A percentile compares a stretch with the other conserved stretches of the same genome.
Evolutionary conservation across 2,888 invertebrate species (phyloP).

Genomic region (Erebia palarica): DNA sequence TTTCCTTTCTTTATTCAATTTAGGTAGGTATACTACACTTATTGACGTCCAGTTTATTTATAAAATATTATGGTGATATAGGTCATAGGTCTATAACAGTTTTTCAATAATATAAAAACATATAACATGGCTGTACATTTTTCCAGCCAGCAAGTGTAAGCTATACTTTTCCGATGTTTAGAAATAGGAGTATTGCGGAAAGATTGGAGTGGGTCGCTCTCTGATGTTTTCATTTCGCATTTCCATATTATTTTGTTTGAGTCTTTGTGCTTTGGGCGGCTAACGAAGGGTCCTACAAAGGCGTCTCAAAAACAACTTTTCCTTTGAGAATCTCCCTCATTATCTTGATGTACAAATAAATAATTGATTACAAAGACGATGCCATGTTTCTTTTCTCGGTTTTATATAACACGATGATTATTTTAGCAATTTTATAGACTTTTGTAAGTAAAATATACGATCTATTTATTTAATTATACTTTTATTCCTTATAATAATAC

Average conservation of each 20-base stretch:
- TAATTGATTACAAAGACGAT: conserved; percentile 50
- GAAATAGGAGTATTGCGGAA: conserved; percentile 55
- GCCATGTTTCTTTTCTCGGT: not conserved
- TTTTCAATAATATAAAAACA: not conserved
- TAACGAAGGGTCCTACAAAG: conserved; percentile 43
- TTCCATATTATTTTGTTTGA: conserved; percentile 74
- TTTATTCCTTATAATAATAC: too few relatives aligned
- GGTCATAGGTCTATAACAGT: too few relatives aligned
- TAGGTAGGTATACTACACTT: too few relatives aligned
- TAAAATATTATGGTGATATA: too few relatives aligned
- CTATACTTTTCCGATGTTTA: conserved; percentile 52
- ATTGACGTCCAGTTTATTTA: too few relatives aligned
- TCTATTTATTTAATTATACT: not conserved
- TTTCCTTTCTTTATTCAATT: too few relatives aligned
- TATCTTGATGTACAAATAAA: conserved; percentile 52
- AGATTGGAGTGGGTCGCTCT: conserved; percentile 60
- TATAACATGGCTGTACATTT: not conserved
- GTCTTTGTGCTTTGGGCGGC: conserved; percentile 31
- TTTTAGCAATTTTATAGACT: conserved; percentile 11
- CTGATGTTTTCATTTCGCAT: conserved; percentile 68
- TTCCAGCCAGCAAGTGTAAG: conserved; percentile 41
- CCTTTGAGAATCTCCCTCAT: conserved; percentile 68
- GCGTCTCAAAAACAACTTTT: conserved; percentile 55
- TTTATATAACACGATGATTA: not conserved
- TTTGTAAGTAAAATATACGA: not conserved